Evolutionary conservation across 2,888 invertebrate genomes (phyloP).

Genomic region (Yponomeuta evonymella): DNA sequence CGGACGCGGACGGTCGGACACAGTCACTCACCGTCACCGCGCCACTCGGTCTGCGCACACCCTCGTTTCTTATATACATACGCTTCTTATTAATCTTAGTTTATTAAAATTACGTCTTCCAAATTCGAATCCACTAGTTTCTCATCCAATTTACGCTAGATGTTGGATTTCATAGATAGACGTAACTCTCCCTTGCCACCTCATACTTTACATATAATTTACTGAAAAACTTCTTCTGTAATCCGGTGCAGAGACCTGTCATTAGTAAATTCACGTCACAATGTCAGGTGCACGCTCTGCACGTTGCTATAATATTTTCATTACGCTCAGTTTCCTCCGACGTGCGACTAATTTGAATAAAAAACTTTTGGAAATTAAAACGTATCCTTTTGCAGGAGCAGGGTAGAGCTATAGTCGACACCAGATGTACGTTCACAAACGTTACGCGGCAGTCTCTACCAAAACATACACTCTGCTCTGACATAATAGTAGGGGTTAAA

Average conservation of each 20-base stretch:
- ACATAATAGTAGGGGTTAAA: too few species aligned
- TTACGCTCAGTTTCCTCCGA: background rate
- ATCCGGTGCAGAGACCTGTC: background rate
- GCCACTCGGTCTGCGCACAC: conserved; percentile 28
- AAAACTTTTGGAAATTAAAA: background rate
- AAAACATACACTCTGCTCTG: too few species aligned
- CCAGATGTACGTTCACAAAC: background rate
- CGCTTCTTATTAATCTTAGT: too few species aligned
- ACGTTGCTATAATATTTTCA: background rate
- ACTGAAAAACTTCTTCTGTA: background rate
- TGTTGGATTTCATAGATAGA: too few species aligned
- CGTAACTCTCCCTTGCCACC: too few species aligned
- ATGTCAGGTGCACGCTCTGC: background rate
- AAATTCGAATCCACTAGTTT: too few species aligned
- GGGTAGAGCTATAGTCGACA: background rate
- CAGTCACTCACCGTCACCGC: background rate
- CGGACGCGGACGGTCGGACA: conserved; percentile 4
- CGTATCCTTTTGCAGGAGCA: background rate
- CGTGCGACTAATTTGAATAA: background rate
- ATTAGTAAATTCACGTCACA: background rate
- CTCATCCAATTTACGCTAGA: too few species aligned
- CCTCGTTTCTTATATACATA: conserved; percentile 25
- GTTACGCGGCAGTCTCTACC: too few species aligned
- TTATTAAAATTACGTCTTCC: too few species aligned
- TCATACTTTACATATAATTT: background rate